Percentiles rank a stretch among this genome's conserved stretches.
Evolutionary conservation across 2,113 vertebrate species (phyloP).

Genomic region (Paraplagusia blochii): DNA sequence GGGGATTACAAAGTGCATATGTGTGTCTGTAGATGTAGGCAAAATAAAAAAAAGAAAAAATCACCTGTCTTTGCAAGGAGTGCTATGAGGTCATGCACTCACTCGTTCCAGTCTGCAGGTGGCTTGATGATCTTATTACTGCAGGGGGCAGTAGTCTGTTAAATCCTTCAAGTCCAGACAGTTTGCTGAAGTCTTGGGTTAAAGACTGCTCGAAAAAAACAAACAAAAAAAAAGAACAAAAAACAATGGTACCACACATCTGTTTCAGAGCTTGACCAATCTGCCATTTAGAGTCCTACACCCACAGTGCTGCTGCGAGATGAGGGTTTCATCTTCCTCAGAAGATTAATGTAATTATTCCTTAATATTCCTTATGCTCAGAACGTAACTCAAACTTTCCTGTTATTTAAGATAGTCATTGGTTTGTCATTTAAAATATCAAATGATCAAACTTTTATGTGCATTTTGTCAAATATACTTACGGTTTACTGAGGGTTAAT

Average conservation of each 20-base stretch:
- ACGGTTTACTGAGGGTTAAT: too few species aligned
- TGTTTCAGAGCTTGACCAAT: constrained; percentile 30
- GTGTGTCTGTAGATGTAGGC: constrained; percentile 2
- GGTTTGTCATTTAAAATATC: too few species aligned
- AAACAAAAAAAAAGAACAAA: too few species aligned
- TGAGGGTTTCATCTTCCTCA: not conserved
- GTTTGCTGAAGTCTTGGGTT: constrained; percentile 38
- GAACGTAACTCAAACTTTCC: too few species aligned
- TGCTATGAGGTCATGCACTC: not conserved
- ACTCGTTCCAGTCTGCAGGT: not conserved
- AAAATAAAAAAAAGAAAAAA: too few species aligned
- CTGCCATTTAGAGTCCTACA: not conserved
- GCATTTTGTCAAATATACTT: too few species aligned
- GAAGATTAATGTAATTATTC: too few species aligned
- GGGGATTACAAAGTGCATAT: not conserved
- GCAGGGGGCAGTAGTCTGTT: constrained; percentile 62
- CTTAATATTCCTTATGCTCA: too few species aligned
- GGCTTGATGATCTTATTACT: constrained; percentile 41
- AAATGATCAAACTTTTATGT: too few species aligned
- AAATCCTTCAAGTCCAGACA: constrained; percentile 44
- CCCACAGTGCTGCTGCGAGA: not conserved
- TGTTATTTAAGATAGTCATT: too few species aligned
- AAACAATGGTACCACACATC: constrained; percentile 26
- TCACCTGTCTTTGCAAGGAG: too few species aligned
- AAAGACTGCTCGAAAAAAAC: constrained; percentile 39